Percentiles rank a stretch among this genome's conserved stretches.
Conservation (phyloP, 2,888 invertebrate species). For the Melipona beecheii region DNA sequence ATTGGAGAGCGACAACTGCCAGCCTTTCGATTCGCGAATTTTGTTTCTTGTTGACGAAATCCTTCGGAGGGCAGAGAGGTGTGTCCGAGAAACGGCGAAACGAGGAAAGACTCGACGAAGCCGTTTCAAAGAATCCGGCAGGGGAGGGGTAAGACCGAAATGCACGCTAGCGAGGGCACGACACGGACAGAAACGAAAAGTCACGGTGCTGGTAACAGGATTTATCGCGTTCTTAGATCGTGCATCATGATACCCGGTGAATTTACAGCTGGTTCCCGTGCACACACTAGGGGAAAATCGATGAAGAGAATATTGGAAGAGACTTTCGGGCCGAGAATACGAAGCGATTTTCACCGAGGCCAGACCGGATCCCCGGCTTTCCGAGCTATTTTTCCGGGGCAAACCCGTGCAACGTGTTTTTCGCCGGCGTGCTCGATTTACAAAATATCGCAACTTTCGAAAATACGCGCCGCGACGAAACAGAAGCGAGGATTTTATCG, state of each 20-base stretch:
- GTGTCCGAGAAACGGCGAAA: constrained; percentile 23
- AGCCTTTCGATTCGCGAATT: not conserved
- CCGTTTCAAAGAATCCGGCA: constrained; percentile 28
- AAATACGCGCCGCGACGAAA: not conserved
- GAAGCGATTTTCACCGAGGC: constrained; percentile 33
- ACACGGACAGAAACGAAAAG: constrained; percentile 65
- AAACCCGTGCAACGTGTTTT: not conserved
- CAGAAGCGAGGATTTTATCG: not conserved
- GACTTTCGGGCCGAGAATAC: constrained; percentile 45
- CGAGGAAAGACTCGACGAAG: constrained; percentile 17
- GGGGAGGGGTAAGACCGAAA: constrained; percentile 31
- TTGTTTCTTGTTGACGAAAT: constrained; percentile 5
- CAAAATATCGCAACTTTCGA: not conserved
- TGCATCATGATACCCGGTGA: constrained; percentile 68
- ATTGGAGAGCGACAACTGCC: too few species aligned
- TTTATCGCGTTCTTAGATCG: constrained; percentile 71
- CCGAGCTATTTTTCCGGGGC: constrained; percentile 8
- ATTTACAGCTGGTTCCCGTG: constrained; percentile 66
- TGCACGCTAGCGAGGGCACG: constrained; percentile 59
- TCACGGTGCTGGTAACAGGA: constrained; percentile 64
- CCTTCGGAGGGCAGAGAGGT: not conserved
- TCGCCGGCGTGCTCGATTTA: constrained; percentile 14
- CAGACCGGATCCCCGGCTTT: constrained; percentile 20
- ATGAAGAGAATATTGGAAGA: constrained; percentile 61
- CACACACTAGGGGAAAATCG: constrained; percentile 64